Conservation (phyloP, 2,888 invertebrate species). For the Pristionchus entomophagus region DNA sequence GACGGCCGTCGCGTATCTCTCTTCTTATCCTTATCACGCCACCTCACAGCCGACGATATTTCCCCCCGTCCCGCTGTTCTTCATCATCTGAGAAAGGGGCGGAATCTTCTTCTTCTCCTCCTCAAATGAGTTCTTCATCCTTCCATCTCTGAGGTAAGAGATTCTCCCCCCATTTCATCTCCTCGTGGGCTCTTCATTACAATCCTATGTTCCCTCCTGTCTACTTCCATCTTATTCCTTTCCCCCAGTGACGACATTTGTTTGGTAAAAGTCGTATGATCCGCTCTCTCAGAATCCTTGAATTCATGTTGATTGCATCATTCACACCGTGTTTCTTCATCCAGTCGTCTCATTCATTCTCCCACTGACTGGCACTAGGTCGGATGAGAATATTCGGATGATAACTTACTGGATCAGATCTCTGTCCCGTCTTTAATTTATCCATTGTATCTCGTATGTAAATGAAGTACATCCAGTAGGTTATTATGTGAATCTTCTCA, state of each 20-base stretch:
- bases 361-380: too few species aligned
- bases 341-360: neutral
- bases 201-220: too few species aligned
- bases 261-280: neutral
- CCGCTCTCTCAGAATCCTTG: neutral
- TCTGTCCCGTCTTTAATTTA: too few species aligned
- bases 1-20: slow-evolving; percentile 18
- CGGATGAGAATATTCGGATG: too few species aligned
- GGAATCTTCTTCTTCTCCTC: slow-evolving; percentile 18
- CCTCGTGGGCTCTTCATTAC: neutral
- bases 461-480: too few species aligned
- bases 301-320: neutral
- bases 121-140: slow-evolving; percentile 39
- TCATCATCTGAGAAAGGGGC: slow-evolving; percentile 24
- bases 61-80: neutral
- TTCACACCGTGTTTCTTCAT: neutral
- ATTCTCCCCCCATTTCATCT: slow-evolving; percentile 16
- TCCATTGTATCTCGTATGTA: too few species aligned
- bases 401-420: too few species aligned
- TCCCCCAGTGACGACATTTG: neutral
- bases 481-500: too few species aligned
- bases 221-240: neutral
- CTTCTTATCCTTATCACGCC: slow-evolving; percentile 42
- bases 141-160: slow-evolving; percentile 11
- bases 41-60: slow-evolving; percentile 38